phyloP scores from a whole-genome alignment of 1,140 invertebrate genomes.

The Whitmania pigra region DNA sequence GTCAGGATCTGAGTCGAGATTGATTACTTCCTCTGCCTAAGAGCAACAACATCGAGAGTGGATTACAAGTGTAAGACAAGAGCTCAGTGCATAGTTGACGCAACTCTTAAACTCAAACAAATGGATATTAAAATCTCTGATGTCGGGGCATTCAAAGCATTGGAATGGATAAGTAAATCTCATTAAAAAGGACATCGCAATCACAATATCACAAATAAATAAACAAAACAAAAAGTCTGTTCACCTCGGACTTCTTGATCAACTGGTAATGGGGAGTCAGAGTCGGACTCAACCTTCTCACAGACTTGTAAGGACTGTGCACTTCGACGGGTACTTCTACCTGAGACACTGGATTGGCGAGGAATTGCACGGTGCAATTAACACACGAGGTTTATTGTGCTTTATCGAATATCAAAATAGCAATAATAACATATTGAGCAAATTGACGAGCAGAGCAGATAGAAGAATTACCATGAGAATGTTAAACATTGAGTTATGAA shows the following conservation, averaged over 20 bases:
- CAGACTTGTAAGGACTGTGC: conserved; percentile 20
- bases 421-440: too few species aligned
- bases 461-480: too few species aligned
- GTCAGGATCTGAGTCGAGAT: conserved; percentile 47
- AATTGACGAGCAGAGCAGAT: too few species aligned
- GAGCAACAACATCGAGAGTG: background rate
- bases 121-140: background rate
- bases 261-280: conserved; percentile 16
- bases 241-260: conserved; percentile 25
- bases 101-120: background rate
- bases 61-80: background rate
- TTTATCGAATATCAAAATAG: too few species aligned
- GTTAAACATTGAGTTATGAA: too few species aligned
- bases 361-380: background rate
- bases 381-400: too few species aligned
- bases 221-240: background rate
- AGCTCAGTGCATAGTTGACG: too few species aligned
- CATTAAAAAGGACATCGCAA: background rate
- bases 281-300: conserved; percentile 22
- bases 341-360: conserved; percentile 34
- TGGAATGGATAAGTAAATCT: background rate
- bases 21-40: conserved; percentile 31
- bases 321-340: conserved; percentile 36
- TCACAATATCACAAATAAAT: background rate
- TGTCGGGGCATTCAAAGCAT: background rate